These are phyloP conservation scores for Diadophis punctatus DNA, from an alignment of 2,113 vertebrate species.

Conservation along the genomic window DNA sequence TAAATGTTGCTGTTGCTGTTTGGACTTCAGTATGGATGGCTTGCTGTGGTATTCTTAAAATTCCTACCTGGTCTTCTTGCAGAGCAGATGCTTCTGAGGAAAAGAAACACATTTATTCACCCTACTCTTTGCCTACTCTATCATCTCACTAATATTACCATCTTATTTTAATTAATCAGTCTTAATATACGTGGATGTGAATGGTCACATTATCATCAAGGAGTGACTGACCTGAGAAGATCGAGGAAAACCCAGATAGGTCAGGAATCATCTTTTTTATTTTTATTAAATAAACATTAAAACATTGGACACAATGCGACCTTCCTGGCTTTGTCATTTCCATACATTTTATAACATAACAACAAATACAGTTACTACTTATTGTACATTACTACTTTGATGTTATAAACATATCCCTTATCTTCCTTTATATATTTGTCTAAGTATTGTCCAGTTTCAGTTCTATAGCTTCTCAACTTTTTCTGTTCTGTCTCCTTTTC, in stretches of 20 bases:
- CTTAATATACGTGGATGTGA: background rate
- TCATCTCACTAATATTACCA: background rate
- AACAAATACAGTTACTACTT: no score
- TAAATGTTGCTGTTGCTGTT: background rate
- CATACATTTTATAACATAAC: no score
- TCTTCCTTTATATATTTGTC: no score
- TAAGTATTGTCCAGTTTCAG: no score
- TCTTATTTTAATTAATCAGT: background rate
- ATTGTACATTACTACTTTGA: no score
- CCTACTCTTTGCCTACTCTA: background rate
- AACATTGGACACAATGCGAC: no score
- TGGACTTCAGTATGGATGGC: background rate
- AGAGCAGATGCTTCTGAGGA: background rate
- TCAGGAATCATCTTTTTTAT: no score
- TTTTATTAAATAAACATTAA: no score
- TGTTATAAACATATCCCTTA: no score
- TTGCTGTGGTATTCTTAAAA: background rate
- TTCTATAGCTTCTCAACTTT: no score
- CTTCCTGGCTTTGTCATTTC: no score
- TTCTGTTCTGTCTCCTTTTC: no score
- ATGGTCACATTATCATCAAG: background rate
- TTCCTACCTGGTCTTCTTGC: background rate
- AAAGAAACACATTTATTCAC: background rate
- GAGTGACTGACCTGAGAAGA: background rate
- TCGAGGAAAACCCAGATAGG: background rate